Evolutionary conservation across 2,797 vertebrate species (phyloP).

Genomic region (Bovichtus diacanthus): DNA sequence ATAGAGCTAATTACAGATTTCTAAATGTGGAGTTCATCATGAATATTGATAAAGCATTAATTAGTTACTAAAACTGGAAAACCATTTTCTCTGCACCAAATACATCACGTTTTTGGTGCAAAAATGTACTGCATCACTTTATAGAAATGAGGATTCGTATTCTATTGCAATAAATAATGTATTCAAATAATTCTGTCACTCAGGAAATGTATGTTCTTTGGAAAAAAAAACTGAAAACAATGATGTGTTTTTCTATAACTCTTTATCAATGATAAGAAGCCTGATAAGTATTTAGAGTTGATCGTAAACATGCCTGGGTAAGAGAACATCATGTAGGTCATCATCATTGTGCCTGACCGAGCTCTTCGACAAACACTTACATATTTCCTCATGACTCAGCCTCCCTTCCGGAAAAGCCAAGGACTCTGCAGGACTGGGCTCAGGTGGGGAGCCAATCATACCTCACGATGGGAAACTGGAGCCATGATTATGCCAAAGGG

Average conservation of each 20-base stretch:
- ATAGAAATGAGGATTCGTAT: conserved; percentile 33
- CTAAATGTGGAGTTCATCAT: conserved; percentile 83
- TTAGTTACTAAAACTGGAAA: conserved; percentile 87
- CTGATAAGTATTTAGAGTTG: conserved; percentile 41
- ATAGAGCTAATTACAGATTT: conserved; percentile 81
- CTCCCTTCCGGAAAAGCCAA: conserved; percentile 42
- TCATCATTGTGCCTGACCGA: conserved; percentile 39
- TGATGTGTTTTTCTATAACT: background rate
- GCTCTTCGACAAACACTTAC: conserved; percentile 59
- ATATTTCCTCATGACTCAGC: conserved; percentile 49
- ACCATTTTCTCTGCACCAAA: conserved; percentile 83
- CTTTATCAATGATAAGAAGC: conserved; percentile 34
- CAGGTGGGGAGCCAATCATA: conserved; percentile 52
- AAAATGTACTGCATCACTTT: conserved; percentile 67
- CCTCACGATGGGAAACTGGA: conserved; percentile 33
- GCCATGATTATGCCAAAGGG: conserved; percentile 48
- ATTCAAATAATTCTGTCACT: conserved; percentile 36
- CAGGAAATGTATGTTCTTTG: conserved; percentile 11
- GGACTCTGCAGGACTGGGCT: conserved; percentile 50
- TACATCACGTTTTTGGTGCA: conserved; percentile 79
- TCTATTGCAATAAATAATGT: conserved; percentile 37
- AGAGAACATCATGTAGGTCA: conserved; percentile 50
- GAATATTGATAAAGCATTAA: conserved; percentile 89
- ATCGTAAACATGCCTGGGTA: conserved; percentile 45
- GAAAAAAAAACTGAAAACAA: conserved; percentile 12